Evolutionary conservation across 2,113 vertebrate species (phyloP).

Genomic region (Vulpes vulpes): DNA sequence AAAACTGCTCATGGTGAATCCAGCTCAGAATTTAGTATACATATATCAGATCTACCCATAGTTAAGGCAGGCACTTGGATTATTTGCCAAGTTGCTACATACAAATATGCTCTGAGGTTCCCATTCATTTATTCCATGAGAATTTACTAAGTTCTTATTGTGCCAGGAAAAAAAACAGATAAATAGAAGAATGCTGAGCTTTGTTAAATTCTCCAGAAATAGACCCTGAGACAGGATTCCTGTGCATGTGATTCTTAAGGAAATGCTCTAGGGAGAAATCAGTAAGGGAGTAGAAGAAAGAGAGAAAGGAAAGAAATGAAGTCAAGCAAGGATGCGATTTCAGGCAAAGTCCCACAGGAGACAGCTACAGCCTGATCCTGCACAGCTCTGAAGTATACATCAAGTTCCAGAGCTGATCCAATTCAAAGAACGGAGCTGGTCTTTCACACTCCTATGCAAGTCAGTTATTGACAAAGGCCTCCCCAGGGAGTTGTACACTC

Average conservation of each 20-base stretch:
- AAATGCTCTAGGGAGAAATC: neutral
- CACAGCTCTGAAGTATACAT: neutral
- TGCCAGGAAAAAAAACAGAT: neutral
- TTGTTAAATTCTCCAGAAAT: neutral
- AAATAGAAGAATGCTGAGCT: neutral
- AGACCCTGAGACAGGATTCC: neutral
- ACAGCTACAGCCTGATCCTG: neutral
- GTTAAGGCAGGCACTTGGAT: neutral
- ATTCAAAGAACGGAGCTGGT: neutral
- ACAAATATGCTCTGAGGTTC: neutral
- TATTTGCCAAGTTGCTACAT: neutral
- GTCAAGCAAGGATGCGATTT: neutral
- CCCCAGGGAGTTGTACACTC: accelerated
- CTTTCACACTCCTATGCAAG: neutral
- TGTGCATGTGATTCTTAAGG: neutral
- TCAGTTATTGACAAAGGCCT: neutral
- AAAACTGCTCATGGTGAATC: neutral
- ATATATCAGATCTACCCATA: neutral
- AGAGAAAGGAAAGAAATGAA: neutral
- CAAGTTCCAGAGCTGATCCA: neutral
- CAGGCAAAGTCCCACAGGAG: neutral
- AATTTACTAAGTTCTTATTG: neutral
- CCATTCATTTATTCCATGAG: neutral
- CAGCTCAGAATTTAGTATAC: neutral
- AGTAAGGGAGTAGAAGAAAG: neutral